Conservation (phyloP, 1,140 invertebrate species). For the Heliconius congener region DNA sequence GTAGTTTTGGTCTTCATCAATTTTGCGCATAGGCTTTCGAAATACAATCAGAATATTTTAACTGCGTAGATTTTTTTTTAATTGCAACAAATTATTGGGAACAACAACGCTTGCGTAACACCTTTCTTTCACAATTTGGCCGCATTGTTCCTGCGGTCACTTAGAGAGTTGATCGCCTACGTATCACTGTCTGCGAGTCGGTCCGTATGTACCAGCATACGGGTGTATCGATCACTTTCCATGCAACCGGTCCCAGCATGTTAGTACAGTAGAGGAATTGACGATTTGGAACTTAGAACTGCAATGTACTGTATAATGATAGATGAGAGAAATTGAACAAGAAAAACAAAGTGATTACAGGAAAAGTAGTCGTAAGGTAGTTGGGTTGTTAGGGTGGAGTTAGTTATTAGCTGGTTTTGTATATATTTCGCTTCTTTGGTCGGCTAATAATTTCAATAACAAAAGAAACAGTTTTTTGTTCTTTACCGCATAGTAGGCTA, state of each 20-base stretch:
- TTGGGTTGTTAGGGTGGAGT: too few relatives aligned
- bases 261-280: neutral
- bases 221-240: conserved; percentile 34
- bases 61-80: neutral
- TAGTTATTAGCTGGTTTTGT: too few relatives aligned
- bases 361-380: too few relatives aligned
- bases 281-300: neutral
- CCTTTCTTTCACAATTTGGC: conserved; percentile 26
- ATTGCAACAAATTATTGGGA: neutral
- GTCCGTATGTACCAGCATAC: too few relatives aligned
- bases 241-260: conserved; percentile 26
- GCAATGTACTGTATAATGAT: too few relatives aligned
- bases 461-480: too few relatives aligned
- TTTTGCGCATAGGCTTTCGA: neutral
- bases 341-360: too few relatives aligned
- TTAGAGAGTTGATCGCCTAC: conserved; percentile 30
- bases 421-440: too few relatives aligned
- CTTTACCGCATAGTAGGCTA: too few relatives aligned
- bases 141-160: conserved; percentile 36
- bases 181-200: conserved; percentile 24
- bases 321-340: too few relatives aligned
- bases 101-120: neutral
- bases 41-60: neutral
- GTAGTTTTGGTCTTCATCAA: neutral
- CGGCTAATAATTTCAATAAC: too few relatives aligned